Conservation (phyloP, 2,113 vertebrate genomes). For the Upupa epops region DNA sequence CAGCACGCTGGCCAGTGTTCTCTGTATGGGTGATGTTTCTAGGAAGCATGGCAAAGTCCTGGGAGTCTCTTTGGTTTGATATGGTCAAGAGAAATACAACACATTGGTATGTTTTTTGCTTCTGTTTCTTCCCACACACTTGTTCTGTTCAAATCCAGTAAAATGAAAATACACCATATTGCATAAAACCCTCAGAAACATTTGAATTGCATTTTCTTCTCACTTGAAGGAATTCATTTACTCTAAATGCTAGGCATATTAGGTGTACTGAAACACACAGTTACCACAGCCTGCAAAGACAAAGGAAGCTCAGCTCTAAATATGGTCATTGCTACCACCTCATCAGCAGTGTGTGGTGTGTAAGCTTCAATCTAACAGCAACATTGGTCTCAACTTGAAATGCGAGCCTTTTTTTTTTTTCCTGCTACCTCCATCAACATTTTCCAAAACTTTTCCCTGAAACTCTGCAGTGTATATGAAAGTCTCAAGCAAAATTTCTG, state of each 20-base stretch:
- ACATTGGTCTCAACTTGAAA: not conserved
- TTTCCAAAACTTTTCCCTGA: not conserved
- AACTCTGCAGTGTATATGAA: not conserved
- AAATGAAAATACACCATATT: not conserved
- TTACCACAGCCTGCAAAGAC: not conserved
- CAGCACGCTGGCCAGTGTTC: not conserved
- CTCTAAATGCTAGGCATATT: not conserved
- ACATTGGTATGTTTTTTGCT: not conserved
- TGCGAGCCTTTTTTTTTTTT: not conserved
- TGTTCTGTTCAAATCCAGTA: not conserved
- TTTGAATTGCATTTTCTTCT: not conserved
- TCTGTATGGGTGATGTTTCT: not conserved
- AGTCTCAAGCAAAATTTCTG: not conserved
- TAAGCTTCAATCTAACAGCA: not conserved
- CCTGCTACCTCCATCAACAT: not conserved
- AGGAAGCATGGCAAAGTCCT: not conserved
- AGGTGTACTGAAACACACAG: not conserved
- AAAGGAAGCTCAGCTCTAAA: not conserved
- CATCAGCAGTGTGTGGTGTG: not conserved
- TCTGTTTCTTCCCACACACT: not conserved
- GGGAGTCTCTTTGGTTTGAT: not conserved
- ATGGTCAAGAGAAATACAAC: not conserved
- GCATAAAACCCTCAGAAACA: not conserved
- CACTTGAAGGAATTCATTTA: not conserved
- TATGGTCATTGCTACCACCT: not conserved